These are phyloP conservation scores for Polypterus bichir DNA, from an alignment of 2,113 vertebrate genomes.

Conservation along the genomic window DNA sequence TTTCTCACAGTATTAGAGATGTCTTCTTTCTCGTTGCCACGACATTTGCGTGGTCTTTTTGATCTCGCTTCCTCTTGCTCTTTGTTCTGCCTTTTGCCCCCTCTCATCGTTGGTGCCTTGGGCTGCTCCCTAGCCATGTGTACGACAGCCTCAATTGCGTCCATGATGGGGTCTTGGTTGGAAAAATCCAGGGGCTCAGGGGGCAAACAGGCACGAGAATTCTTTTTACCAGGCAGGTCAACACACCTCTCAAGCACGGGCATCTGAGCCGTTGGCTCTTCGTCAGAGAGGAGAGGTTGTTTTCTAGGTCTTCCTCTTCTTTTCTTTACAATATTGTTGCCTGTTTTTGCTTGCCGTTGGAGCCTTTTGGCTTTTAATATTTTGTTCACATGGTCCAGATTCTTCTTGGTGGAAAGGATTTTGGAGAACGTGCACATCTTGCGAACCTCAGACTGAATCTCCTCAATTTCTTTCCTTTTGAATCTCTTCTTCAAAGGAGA, in stretches of 20 bases:
- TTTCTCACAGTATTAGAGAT: constrained; percentile 10
- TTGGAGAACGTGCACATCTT: constrained; percentile 87
- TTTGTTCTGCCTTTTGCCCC: constrained; percentile 52
- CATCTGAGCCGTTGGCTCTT: constrained; percentile 76
- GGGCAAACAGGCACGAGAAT: constrained; percentile 54
- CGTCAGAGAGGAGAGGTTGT: constrained; percentile 62
- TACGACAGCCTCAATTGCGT: constrained; percentile 89
- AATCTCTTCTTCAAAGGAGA: constrained; percentile 69
- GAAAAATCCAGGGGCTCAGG: constrained; percentile 57
- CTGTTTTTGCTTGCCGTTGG: constrained; percentile 97
- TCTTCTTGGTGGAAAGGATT: constrained; percentile 85
- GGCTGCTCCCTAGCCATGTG: constrained; percentile 72
- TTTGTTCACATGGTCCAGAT: constrained; percentile 96
- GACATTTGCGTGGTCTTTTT: constrained; percentile 59
- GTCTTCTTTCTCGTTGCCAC: constrained; percentile 54
- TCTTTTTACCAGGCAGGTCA: constrained; percentile 73
- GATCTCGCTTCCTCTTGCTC: constrained; percentile 52
- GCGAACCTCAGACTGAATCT: constrained; percentile 83
- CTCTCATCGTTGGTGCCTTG: constrained; percentile 30
- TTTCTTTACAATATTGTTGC: constrained; percentile 95
- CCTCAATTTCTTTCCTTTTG: constrained; percentile 81
- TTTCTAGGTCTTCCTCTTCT: constrained; percentile 81
- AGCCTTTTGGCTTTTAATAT: constrained; percentile 95
- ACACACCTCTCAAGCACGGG: constrained; percentile 86
- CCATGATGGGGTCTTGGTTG: constrained; percentile 77